A percentile compares a stretch with the other conserved stretches of the same genome.
These are phyloP conservation scores for Hycleus phaleratus DNA, from an alignment of 1,140 invertebrate genomes.

Conservation along the genomic window DNA sequence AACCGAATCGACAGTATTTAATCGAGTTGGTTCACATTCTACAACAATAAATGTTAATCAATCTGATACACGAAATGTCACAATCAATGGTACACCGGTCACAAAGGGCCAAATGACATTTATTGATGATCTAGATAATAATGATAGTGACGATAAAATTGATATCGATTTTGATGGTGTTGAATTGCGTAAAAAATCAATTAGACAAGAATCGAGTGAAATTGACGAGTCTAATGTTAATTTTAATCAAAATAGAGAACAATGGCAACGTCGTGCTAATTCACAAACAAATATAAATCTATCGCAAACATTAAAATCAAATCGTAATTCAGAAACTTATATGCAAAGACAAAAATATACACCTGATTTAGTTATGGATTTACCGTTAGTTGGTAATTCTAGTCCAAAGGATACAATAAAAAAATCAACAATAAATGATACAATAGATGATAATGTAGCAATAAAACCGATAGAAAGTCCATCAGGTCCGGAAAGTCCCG, in stretches of 20 bases:
- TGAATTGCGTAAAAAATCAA: constrained; percentile 2
- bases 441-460: constrained; percentile 15
- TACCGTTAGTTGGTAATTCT: constrained; percentile 51
- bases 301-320: constrained; percentile 30
- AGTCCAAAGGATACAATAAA: constrained; percentile 44
- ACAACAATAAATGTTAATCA: constrained; percentile 32
- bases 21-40: constrained; percentile 17
- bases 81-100: constrained; percentile 23
- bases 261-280: constrained; percentile 54
- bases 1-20: too few relatives aligned
- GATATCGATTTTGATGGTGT: not conserved
- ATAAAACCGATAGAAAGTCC: constrained; percentile 30
- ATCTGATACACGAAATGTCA: constrained; percentile 13
- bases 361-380: constrained; percentile 83
- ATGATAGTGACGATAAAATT: constrained; percentile 1
- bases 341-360: constrained; percentile 55
- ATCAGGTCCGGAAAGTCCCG: constrained; percentile 52
- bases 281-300: constrained; percentile 45
- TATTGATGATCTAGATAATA: too few relatives aligned
- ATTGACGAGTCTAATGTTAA: constrained; percentile 34
- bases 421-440: constrained; percentile 38
- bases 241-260: constrained; percentile 47
- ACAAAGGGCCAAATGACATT: not conserved
- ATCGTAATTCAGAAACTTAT: constrained; percentile 46
- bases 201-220: constrained; percentile 7